phyloP scores from a whole-genome alignment of 1,140 invertebrate species.

The Dermatophagoides farinae region DNA sequence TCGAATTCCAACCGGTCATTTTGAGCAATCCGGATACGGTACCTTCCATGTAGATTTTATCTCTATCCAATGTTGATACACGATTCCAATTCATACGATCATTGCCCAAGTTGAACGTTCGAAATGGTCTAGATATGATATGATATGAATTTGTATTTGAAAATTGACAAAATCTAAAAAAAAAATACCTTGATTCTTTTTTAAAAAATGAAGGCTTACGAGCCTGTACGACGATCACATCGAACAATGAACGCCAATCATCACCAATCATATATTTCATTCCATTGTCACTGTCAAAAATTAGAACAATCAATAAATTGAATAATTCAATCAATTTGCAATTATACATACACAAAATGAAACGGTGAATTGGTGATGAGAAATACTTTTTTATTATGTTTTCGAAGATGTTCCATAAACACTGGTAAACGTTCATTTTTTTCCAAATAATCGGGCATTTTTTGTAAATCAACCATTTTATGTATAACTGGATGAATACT shows the following conservation, averaged over 20 bases:
- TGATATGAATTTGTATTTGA: slow-evolving; percentile 16
- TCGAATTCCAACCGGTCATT: slow-evolving; percentile 73
- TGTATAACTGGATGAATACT: slow-evolving; percentile 80
- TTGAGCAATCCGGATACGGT: slow-evolving; percentile 74
- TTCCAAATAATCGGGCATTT: slow-evolving; percentile 45
- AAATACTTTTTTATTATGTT: slow-evolving; percentile 68
- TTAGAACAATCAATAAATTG: slow-evolving; percentile 3
- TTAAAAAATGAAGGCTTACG: slow-evolving; percentile 90
- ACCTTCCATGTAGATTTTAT: slow-evolving; percentile 79
- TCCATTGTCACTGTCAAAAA: slow-evolving; percentile 53
- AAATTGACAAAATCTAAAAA: background rate
- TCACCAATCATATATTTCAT: slow-evolving; percentile 70
- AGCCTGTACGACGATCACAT: slow-evolving; percentile 81
- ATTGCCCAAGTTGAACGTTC: slow-evolving; percentile 59
- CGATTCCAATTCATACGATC: slow-evolving; percentile 71
- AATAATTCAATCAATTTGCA: background rate
- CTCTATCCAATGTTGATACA: slow-evolving; percentile 63
- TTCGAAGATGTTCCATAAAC: slow-evolving; percentile 52
- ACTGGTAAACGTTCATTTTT: slow-evolving; percentile 46
- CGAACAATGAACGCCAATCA: slow-evolving; percentile 77
- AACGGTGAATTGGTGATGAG: slow-evolving; percentile 90
- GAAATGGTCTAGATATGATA: slow-evolving; percentile 65
- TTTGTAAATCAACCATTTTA: slow-evolving; percentile 50
- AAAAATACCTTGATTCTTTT: slow-evolving; percentile 33
- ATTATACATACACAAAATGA: slow-evolving; percentile 73